Conservation (phyloP, 1,140 invertebrate genomes). For the Oncopodura yosiiana region DNA sequence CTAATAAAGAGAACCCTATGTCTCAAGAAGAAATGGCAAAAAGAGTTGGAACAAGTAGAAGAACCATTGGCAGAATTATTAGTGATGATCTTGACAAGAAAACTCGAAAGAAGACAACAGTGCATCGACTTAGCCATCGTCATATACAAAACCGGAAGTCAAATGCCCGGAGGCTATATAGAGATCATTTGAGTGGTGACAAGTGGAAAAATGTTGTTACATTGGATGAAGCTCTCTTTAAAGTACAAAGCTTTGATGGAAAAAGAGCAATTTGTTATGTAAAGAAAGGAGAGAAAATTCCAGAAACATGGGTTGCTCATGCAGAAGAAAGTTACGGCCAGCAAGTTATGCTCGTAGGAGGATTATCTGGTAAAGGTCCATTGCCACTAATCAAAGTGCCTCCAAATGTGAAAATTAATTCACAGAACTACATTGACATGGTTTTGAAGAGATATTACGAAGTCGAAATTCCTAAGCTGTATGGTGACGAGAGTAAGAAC, state of each 20-base stretch:
- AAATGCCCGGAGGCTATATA: conserved; percentile 11
- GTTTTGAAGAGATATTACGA: not conserved
- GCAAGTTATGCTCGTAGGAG: not conserved
- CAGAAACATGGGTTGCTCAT: not conserved
- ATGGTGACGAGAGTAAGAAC: conserved; percentile 1
- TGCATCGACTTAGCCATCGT: not conserved
- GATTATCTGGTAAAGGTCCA: not conserved
- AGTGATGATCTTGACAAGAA: not conserved
- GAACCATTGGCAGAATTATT: not conserved
- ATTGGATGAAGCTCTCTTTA: conserved; percentile 20
- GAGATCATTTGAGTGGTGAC: not conserved
- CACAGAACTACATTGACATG: not conserved
- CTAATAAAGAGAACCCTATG: not conserved
- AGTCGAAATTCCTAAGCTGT: conserved; percentile 5
- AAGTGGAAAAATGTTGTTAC: conserved; percentile 14
- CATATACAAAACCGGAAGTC: conserved; percentile 3
- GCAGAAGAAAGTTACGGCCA: not conserved
- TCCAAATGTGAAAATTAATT: not conserved
- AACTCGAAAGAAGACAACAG: not conserved
- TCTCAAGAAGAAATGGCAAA: conserved; percentile 11
- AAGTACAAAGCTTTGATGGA: conserved; percentile 6
- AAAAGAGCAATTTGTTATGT: conserved; percentile 2
- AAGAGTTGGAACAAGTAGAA: not conserved
- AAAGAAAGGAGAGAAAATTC: not conserved
- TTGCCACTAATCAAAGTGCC: conserved; percentile 2